phyloP scores from a whole-genome alignment of 2,113 vertebrate genomes.

The Triplophysa siluroides region DNA sequence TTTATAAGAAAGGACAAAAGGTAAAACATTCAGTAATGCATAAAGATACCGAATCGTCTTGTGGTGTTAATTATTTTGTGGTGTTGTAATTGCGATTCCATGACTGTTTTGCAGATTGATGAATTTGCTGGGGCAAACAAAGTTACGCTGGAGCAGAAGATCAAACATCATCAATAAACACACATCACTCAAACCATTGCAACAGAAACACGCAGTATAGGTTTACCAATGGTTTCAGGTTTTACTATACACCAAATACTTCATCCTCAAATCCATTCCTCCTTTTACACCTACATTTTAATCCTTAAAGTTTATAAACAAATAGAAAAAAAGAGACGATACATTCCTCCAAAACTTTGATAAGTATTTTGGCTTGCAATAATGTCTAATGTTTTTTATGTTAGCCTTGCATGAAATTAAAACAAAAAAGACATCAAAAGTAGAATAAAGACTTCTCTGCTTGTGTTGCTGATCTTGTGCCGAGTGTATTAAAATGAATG shows the following conservation, averaged over 20 bases:
- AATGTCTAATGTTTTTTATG: no score
- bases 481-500: neutral
- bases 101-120: conserved; percentile 55
- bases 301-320: neutral
- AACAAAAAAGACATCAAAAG: conserved; percentile 56
- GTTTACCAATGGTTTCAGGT: no score
- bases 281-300: neutral
- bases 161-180: neutral
- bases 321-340: neutral
- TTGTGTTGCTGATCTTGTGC: neutral
- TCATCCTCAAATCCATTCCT: neutral
- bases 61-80: no score
- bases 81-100: neutral
- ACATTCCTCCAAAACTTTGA: conserved; percentile 2
- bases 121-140: conserved; percentile 62
- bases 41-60: neutral
- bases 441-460: neutral
- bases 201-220: neutral
- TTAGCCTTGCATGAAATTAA: conserved; percentile 31
- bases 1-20: conserved; percentile 80
- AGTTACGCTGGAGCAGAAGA: fast-evolving
- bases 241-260: neutral
- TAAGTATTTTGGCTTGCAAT: neutral
- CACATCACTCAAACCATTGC: neutral
- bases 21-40: conserved; percentile 62